Conservation (phyloP, 2,113 vertebrate species). For the Opisthocomus hoazin region DNA sequence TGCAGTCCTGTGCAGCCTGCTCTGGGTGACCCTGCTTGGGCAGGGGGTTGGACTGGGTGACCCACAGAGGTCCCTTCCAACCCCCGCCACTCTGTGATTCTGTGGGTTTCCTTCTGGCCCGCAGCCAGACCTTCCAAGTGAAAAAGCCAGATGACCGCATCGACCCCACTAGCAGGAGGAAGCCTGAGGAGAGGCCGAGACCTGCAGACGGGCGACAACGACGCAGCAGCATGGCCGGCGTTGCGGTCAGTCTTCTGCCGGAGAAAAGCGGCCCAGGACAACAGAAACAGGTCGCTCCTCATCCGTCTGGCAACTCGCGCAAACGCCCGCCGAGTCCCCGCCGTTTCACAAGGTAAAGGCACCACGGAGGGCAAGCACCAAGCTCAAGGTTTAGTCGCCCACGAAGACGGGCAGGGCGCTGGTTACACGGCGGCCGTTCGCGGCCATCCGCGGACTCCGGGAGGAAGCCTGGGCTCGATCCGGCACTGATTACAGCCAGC, state of each 20-base stretch:
- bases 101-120: background rate
- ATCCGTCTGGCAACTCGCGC: background rate
- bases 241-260: background rate
- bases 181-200: background rate
- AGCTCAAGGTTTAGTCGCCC: background rate
- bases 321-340: background rate
- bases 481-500: background rate
- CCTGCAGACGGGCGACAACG: background rate
- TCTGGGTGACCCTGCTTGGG: no score
- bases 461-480: background rate
- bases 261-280: background rate
- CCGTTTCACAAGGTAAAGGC: background rate
- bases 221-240: background rate
- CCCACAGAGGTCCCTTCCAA: no score
- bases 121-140: background rate
- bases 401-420: background rate
- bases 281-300: background rate
- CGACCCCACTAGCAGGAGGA: background rate
- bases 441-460: background rate
- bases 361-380: background rate
- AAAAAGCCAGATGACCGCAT: background rate
- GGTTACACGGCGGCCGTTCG: rapidly evolving
- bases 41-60: no score
- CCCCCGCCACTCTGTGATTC: no score
- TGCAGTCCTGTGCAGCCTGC: no score